Evolutionary conservation across 2,797 vertebrate species (phyloP), one percentile per base, ranked within the genome.

Genomic region (Petrocephalus schoutedeni): DNA sequence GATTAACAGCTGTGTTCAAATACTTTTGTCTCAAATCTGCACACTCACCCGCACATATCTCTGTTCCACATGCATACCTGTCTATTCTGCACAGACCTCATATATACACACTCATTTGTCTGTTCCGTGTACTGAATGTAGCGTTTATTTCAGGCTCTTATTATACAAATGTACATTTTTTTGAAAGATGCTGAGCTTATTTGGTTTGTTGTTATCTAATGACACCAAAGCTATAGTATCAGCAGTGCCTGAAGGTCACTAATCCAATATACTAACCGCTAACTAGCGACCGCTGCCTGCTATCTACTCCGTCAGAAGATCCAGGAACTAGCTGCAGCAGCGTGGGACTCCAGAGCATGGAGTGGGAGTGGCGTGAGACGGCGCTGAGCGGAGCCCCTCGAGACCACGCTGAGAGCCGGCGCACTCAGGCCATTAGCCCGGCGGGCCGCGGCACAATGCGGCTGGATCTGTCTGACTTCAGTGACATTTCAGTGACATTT

Each of bases 401-500:
- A 85, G 83, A 56, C 23, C 23, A 7, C 4, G 80, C 19, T 2
- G 4, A 54, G 82, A 84, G 82, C 10, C 4, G 2, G 51, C 10
- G 14, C 1, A 7, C 21, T 85, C 12, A 36, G 53, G 21, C 83
- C 83, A 57, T 85, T 85, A 85, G 53, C 51, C 53, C 21, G 10
- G 28, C 7, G 19, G 51, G 21, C 51, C 4, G 28, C 57, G 23
- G 53, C 83, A 85, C 82, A 53, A 56, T 56, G 53, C 83, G 0
- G 85, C 32, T 14, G 85, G 57, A 86, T 58, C 28, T 45, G 56
- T 53, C 85, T 86, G 56, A 61, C 32, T 86, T 86, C 57, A 86
- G 57, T 86, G 85, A 86, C 85, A 86, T 86, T 86, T 86, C 57
- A 19, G 85, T 86, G 85, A 86, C 85, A 86, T 86, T 86, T 61